A percentile compares a stretch with the other conserved stretches of the same genome.
Conservation (phyloP, 2,888 invertebrate genomes). For the Ypsolopha scabrella region DNA sequence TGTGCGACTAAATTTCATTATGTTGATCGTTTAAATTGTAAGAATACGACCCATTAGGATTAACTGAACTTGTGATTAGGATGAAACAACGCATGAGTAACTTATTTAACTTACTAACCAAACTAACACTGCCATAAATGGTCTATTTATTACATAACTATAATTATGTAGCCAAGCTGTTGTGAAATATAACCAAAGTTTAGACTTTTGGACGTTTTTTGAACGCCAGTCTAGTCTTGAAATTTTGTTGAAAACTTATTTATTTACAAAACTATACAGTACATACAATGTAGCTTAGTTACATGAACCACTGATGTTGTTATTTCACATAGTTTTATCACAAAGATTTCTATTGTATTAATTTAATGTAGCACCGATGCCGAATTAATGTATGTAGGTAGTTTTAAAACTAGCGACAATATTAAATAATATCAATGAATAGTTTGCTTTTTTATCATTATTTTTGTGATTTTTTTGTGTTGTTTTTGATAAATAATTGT, state of each 20-base stretch:
- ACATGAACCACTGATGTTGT: constrained; percentile 26
- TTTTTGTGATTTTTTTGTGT: not conserved
- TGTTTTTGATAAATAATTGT: not conserved
- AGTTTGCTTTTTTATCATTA: not conserved
- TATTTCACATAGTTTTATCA: constrained; percentile 29
- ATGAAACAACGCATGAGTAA: not conserved
- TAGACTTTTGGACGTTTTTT: constrained; percentile 47
- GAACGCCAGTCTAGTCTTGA: constrained; percentile 51
- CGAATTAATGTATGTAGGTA: not conserved
- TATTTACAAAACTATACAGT: constrained; percentile 28
- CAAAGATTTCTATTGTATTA: constrained; percentile 1
- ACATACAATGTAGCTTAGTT: constrained; percentile 9
- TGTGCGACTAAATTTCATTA: no score
- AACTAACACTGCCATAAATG: constrained; percentile 42
- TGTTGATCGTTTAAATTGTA: no score
- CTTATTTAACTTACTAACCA: not conserved
- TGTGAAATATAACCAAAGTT: constrained; percentile 57
- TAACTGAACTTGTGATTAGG: no score
- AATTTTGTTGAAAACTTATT: constrained; percentile 29
- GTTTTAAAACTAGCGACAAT: no score
- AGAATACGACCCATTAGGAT: no score
- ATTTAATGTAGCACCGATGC: not conserved
- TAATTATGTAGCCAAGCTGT: constrained; percentile 20
- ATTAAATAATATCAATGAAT: not conserved
- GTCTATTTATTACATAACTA: constrained; percentile 33